These are phyloP conservation scores for Triplophysa rosa DNA, from an alignment of 2,113 vertebrate genomes.

Conservation along the genomic window DNA sequence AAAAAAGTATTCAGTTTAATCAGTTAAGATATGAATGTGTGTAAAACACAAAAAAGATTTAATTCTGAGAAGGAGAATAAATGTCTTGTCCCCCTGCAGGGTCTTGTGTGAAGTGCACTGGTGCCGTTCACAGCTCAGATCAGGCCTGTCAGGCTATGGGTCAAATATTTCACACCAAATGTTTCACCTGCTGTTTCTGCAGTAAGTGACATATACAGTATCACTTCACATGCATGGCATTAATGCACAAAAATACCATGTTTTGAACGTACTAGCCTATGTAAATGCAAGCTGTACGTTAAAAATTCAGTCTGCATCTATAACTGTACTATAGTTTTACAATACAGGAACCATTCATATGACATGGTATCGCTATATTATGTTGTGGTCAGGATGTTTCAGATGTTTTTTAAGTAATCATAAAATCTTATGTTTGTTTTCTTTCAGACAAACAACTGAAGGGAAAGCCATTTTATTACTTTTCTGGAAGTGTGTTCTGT, in stretches of 20 bases:
- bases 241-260: not conserved
- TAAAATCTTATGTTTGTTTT: not conserved
- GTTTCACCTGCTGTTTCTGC: slow-evolving; percentile 65
- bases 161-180: slow-evolving; percentile 58
- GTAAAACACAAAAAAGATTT: no score
- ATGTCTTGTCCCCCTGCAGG: slow-evolving; percentile 43
- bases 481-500: slow-evolving; percentile 85
- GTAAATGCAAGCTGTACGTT: no score
- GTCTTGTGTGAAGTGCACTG: slow-evolving; percentile 55
- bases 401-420: no score
- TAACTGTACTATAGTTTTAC: no score
- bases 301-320: no score
- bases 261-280: no score
- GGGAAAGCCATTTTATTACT: slow-evolving; percentile 86
- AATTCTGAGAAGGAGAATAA: not conserved
- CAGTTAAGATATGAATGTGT: no score
- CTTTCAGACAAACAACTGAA: slow-evolving; percentile 80
- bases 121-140: slow-evolving; percentile 45
- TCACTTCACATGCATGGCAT: no score
- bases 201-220: slow-evolving; percentile 56
- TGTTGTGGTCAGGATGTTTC: no score
- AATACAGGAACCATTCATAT: no score
- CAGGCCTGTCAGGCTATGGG: slow-evolving; percentile 63
- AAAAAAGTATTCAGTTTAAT: no score
- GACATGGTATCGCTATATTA: no score